Conservation (phyloP, 1,140 invertebrate species). For the Magallana angulata region DNA sequence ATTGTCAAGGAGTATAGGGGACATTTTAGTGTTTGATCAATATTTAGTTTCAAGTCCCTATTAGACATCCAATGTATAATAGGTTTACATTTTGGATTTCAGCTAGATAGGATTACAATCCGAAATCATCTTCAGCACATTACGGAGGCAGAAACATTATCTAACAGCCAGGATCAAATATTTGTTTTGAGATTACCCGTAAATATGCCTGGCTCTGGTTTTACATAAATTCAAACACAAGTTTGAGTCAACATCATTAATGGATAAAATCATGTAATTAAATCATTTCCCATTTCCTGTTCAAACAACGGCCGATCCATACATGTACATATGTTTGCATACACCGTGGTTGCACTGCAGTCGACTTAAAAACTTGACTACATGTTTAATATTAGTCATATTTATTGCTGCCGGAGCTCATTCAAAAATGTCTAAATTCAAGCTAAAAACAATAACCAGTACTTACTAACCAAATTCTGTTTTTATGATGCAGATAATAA, state of each 20-base stretch:
- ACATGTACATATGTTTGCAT: background rate
- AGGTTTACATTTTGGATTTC: constrained; percentile 29
- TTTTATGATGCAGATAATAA: too few relatives aligned
- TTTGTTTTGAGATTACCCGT: constrained; percentile 22
- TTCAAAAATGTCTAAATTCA: too few relatives aligned
- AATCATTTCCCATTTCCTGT: constrained; percentile 34
- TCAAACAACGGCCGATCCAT: background rate
- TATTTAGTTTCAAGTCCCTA: background rate
- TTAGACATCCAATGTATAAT: background rate
- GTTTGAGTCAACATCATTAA: constrained; percentile 36
- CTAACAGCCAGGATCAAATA: background rate
- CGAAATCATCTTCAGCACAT: constrained; percentile 1
- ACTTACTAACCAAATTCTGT: too few relatives aligned
- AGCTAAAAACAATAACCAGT: too few relatives aligned
- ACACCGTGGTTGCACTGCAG: background rate
- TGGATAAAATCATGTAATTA: constrained; percentile 29
- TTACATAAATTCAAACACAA: background rate
- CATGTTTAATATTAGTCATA: too few relatives aligned
- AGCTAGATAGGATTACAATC: constrained; percentile 9
- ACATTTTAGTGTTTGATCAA: constrained; percentile 15
- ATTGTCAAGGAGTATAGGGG: background rate
- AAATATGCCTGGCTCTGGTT: background rate
- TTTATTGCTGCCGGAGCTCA: too few relatives aligned
- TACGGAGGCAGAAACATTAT: constrained; percentile 10
- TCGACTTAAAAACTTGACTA: too few relatives aligned